Conservation (phyloP, 2,113 vertebrate species). For the Syngnathus floridae region DNA sequence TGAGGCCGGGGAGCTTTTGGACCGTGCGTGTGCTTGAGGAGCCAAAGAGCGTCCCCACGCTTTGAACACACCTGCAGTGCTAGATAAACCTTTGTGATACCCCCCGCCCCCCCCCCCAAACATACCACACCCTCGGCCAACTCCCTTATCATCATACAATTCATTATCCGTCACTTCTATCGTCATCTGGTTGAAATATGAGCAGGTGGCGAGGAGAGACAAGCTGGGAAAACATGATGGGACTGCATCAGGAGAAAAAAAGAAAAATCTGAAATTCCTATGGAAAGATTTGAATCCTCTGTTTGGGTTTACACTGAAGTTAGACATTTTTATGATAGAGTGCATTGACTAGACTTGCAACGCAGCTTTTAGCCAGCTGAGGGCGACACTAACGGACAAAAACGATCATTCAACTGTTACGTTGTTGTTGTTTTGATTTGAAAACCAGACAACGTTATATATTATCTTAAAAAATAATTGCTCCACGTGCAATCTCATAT, state of each 20-base stretch:
- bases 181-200: slow-evolving; percentile 23
- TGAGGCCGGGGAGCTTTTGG: slow-evolving; percentile 2
- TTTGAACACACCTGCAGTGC: slow-evolving; percentile 40
- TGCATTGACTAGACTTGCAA: background rate
- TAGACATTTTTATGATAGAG: background rate
- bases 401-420: background rate
- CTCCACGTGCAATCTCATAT: background rate
- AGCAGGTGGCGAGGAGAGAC: slow-evolving; percentile 19
- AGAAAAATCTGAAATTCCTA: too few species aligned
- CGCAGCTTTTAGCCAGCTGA: background rate
- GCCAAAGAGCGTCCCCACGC: slow-evolving; percentile 19
- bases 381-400: background rate
- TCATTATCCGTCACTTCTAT: background rate
- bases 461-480: background rate
- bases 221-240: too few species aligned
- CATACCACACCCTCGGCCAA: background rate
- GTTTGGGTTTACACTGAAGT: too few species aligned
- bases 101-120: background rate
- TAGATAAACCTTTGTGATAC: slow-evolving; percentile 36
- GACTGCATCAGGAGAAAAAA: too few species aligned
- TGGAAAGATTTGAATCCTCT: too few species aligned
- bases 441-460: background rate
- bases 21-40: slow-evolving; percentile 18
- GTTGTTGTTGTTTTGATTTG: background rate
- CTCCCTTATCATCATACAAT: slow-evolving; percentile 2